Conservation (phyloP, 1,140 invertebrate species). For the Drosophila yakuba region DNA sequence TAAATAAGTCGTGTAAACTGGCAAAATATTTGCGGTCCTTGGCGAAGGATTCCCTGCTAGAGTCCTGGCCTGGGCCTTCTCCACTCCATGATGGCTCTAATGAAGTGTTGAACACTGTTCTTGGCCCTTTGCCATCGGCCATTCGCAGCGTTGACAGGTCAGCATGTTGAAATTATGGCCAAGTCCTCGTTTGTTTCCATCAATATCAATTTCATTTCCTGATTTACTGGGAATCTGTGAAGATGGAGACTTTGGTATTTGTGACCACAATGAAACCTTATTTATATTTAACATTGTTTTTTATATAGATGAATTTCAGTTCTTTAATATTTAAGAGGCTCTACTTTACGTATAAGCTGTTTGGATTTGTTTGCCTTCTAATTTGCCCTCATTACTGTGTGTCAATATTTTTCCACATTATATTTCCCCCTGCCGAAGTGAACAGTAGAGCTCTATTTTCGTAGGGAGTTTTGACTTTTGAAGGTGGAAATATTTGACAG, state of each 20-base stretch:
- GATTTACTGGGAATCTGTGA: slow-evolving; percentile 10
- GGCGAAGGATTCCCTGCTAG: not conserved
- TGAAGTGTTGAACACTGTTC: slow-evolving; percentile 60
- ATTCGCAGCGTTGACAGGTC: slow-evolving; percentile 35
- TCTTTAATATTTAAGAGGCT: too few relatives aligned
- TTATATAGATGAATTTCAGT: too few relatives aligned
- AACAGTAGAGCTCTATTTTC: slow-evolving; percentile 5
- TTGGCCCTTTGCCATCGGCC: slow-evolving; percentile 21
- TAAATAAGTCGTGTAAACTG: slow-evolving; percentile 79
- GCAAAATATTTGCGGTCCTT: slow-evolving; percentile 60
- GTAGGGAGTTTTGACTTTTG: slow-evolving; percentile 33
- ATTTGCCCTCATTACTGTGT: slow-evolving; percentile 11
- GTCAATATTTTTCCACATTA: slow-evolving; percentile 10
- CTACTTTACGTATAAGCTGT: too few relatives aligned
- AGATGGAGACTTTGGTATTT: too few relatives aligned
- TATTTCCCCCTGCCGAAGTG: not conserved
- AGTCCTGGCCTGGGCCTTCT: not conserved
- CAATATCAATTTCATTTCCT: slow-evolving; percentile 68
- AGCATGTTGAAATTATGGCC: slow-evolving; percentile 59
- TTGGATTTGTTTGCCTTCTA: not conserved
- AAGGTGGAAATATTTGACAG: slow-evolving; percentile 41
- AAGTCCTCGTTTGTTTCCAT: slow-evolving; percentile 38
- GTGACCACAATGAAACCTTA: not conserved
- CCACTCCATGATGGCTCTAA: slow-evolving; percentile 55
- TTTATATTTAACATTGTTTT: not conserved